Percentiles rank a stretch among this genome's conserved stretches.
Conservation (phyloP, 2,113 vertebrate genomes). For the Poecilia latipinna region DNA sequence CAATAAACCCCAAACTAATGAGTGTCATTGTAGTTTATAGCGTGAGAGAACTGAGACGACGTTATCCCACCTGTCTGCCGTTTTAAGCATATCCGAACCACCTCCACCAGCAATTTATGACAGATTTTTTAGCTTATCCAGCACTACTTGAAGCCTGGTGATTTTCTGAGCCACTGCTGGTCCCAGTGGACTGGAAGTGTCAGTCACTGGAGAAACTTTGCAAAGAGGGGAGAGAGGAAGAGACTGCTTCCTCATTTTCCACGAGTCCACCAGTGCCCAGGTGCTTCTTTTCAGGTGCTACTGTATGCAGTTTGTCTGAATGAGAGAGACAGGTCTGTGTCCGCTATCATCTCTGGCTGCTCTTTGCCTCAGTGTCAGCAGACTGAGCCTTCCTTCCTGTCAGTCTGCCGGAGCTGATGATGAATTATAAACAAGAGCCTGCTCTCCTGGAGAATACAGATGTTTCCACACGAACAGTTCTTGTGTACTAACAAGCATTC, state of each 20-base stretch:
- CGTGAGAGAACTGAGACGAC: conserved; percentile 42
- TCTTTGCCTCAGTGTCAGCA: conserved; percentile 68
- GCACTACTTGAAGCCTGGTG: conserved; percentile 51
- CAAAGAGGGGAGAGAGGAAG: conserved; percentile 14
- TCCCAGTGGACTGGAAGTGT: conserved; percentile 66
- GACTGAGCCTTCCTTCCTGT: conserved; percentile 69
- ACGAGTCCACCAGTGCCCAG: conserved; percentile 60
- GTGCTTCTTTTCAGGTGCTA: conserved; percentile 68
- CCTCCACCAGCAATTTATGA: conserved; percentile 60
- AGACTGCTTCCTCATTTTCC: conserved; percentile 56
- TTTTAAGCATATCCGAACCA: conserved; percentile 40
- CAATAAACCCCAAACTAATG: conserved; percentile 68
- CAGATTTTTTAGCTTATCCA: conserved; percentile 63
- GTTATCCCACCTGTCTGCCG: conserved; percentile 54
- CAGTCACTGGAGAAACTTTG: conserved; percentile 64
- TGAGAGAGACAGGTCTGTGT: conserved; percentile 67
- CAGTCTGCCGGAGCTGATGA: conserved; percentile 74
- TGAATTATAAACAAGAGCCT: conserved; percentile 73
- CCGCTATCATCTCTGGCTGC: conserved; percentile 63
- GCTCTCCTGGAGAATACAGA: conserved; percentile 73
- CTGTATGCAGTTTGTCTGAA: conserved; percentile 69
- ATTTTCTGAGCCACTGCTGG: conserved; percentile 48
- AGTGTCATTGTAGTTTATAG: conserved; percentile 68
- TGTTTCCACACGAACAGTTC: conserved; percentile 49
- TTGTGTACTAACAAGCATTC: background rate